These are phyloP conservation scores for Sebastes nivosus DNA, from an alignment of 2,797 vertebrate species.

Conservation along the genomic window DNA sequence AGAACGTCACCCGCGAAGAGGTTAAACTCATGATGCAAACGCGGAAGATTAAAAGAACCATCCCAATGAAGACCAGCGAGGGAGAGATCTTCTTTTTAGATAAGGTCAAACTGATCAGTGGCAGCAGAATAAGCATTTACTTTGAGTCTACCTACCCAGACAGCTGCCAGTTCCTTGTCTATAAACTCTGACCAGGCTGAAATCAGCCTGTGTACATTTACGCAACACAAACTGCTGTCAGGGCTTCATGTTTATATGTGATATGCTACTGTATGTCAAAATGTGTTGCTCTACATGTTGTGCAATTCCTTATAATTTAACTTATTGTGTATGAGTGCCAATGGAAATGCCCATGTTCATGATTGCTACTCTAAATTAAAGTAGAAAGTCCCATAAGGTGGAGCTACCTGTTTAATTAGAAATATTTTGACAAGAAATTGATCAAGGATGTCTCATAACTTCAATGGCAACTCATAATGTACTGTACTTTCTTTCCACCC, in stretches of 20 bases:
- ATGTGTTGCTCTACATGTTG: background rate
- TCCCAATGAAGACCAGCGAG: fast-evolving
- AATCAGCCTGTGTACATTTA: background rate
- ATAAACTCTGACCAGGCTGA: slow-evolving; percentile 20
- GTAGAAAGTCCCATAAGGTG: background rate
- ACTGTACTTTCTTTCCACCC: background rate
- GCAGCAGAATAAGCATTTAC: slow-evolving; percentile 14
- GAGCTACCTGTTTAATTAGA: background rate
- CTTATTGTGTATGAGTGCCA: background rate
- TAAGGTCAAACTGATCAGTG: fast-evolving
- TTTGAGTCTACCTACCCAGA: fast-evolving
- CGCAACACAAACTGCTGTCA: background rate
- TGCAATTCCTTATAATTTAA: background rate
- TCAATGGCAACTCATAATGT: slow-evolving; percentile 9
- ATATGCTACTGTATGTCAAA: background rate
- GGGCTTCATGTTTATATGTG: background rate
- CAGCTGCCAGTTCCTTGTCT: slow-evolving; percentile 35
- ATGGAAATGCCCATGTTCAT: background rate
- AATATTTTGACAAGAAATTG: slow-evolving; percentile 5
- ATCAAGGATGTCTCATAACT: background rate
- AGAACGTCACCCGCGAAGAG: fast-evolving
- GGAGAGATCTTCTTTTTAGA: background rate
- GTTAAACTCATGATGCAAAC: fast-evolving
- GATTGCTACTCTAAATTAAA: background rate
- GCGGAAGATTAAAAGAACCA: fast-evolving